These are phyloP conservation scores for Teinopalpus imperialis DNA, from an alignment of 2,888 invertebrate genomes.

Conservation along the genomic window DNA sequence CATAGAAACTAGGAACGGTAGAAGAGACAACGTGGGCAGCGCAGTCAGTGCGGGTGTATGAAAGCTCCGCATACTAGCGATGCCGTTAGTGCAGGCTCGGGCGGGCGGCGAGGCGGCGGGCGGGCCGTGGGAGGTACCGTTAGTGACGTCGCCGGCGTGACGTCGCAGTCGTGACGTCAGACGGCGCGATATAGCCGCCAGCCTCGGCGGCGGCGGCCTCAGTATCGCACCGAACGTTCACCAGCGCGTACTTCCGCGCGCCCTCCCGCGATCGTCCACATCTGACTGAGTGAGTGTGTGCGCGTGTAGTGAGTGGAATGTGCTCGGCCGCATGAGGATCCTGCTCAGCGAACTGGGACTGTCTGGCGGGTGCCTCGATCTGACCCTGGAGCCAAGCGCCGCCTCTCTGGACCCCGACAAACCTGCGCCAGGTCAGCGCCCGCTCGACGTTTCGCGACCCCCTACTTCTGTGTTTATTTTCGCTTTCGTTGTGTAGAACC, in stretches of 20 bases:
- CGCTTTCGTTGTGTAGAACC: constrained; percentile 81
- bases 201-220: constrained; percentile 79
- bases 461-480: constrained; percentile 80
- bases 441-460: constrained; percentile 67
- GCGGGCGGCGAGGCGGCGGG: constrained; percentile 74
- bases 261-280: constrained; percentile 57
- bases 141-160: constrained; percentile 76
- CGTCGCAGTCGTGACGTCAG: constrained; percentile 78
- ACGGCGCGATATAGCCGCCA: constrained; percentile 78
- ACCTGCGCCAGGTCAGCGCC: constrained; percentile 81
- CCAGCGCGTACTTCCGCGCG: constrained; percentile 64
- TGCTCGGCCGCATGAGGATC: constrained; percentile 82
- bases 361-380: constrained; percentile 78
- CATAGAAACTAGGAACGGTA: constrained; percentile 32
- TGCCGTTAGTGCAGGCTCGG: constrained; percentile 81
- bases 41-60: constrained; percentile 55
- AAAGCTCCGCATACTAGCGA: constrained; percentile 76
- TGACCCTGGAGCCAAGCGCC: constrained; percentile 78
- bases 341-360: constrained; percentile 81
- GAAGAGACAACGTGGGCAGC: constrained; percentile 31
- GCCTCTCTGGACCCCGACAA: constrained; percentile 74
- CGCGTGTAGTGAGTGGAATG: constrained; percentile 81
- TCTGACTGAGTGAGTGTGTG: constrained; percentile 74
- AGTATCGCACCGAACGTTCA: constrained; percentile 80
- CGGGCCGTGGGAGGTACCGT: constrained; percentile 81